Base-by-base conservation (phyloP, 2,888 invertebrate species). In the Scaeva pyrastri region DNA sequence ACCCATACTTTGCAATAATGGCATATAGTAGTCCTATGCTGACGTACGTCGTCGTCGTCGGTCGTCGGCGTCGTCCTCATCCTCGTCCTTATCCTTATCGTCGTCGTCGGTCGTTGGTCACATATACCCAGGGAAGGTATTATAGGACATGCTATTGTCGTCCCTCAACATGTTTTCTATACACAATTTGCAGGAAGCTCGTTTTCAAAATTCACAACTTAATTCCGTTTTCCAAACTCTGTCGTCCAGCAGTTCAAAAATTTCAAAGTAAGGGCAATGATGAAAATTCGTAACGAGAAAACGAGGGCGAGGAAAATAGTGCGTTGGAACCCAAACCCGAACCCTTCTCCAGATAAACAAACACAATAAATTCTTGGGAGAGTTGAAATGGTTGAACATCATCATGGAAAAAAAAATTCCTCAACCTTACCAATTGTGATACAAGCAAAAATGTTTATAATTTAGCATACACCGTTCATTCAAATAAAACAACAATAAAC, bases 171-270 rank as follows among this genome's bases (percentile, higher is more conserved):
- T 86, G 73, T 71, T 77, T 64, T 78, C 82, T 58, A 70, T 64
- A 64, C 26, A 75, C 66, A 77, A 58, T 77, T 86, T 50, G 56
- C 73, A 82, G 82, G 77, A 82, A 86, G 58, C 74, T 86, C 71
- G 82, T 82, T 86, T 82, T 86, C 82, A 86, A 86, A 82, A 82
- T 82, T 78, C 82, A 81, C 81, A 86, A 86, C 86, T 78, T 81
- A 77, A 86, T 77, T 77, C 64, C 48, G 68, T 68, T 68, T 52
- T 52, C 50, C 39, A 21, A 68, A 68, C 60, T 83, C 55, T 60
- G 41, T 68, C 45, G 64, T 66, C 50, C 66, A 66, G 36, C 26
- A 8, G 8, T 31, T 31, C 31, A 31, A 23, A 11, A 58, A 12
- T 4, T n/a, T n/a, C n/a, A n/a, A 23, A 2, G 12, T 16, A 58